Evolutionary conservation across 2,113 vertebrate genomes (phyloP).

Genomic region (Protobothrops mucrosquamatus): DNA sequence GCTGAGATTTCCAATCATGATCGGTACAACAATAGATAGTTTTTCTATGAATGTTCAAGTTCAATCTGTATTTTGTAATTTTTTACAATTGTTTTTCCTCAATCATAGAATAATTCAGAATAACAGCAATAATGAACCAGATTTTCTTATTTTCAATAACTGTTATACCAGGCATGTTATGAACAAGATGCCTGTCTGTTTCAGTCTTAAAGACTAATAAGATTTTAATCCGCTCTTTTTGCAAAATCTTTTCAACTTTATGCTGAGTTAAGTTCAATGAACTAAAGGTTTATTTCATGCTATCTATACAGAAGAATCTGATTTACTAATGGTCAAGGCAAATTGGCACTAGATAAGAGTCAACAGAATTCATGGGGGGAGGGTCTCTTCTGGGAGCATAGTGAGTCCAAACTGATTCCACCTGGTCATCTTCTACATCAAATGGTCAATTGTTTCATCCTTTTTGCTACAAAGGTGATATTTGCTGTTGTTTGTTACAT

Average conservation of each 20-base stretch:
- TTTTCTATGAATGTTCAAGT: background rate
- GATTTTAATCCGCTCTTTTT: background rate
- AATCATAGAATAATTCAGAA: background rate
- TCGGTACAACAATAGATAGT: background rate
- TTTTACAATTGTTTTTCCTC: background rate
- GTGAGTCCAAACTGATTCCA: background rate
- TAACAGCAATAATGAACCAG: background rate
- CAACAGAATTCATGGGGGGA: background rate
- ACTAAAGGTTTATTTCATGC: background rate
- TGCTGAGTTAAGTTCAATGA: background rate
- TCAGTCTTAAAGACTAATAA: background rate
- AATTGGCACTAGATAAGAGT: background rate
- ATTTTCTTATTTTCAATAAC: background rate
- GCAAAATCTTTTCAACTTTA: background rate
- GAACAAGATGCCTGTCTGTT: background rate
- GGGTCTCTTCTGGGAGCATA: too few relatives aligned
- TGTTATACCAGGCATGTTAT: background rate
- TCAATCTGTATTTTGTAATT: background rate
- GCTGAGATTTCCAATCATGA: background rate
- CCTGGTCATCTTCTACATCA: background rate
- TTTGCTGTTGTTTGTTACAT: background rate
- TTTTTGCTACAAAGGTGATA: background rate
- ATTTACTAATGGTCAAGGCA: background rate
- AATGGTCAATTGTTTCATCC: background rate
- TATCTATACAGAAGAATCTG: background rate